Evolutionary conservation across 2,797 vertebrate species (phyloP).

Genomic region (Macropus fuliginosus): DNA sequence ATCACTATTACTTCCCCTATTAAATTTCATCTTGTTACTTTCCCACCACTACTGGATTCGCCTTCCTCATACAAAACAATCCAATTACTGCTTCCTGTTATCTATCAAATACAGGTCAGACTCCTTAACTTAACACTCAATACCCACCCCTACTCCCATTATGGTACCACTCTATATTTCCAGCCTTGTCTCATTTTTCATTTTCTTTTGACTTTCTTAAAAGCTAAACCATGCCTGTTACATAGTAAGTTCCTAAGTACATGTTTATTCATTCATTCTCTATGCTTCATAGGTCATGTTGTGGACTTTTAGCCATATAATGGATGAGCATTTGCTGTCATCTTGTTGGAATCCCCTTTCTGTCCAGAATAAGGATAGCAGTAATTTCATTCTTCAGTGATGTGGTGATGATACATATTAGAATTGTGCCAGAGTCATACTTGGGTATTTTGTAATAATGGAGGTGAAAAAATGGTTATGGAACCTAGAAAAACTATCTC

Average conservation of each 20-base stretch:
- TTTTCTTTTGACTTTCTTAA: not conserved
- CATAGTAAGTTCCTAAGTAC: not conserved
- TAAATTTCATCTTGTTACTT: not conserved
- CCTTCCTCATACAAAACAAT: not conserved
- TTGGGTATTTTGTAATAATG: not conserved
- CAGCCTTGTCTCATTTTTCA: not conserved
- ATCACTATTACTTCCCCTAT: slow-evolving; percentile 2
- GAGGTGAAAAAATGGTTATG: not conserved
- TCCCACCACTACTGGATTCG: not conserved
- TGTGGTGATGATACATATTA: not conserved
- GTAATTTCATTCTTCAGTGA: not conserved
- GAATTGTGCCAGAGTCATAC: not conserved
- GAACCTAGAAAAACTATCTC: not conserved
- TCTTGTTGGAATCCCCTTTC: not conserved
- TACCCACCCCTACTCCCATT: not conserved
- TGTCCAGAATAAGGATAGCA: not conserved
- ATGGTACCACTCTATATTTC: not conserved
- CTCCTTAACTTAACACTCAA: not conserved
- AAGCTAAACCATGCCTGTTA: not conserved
- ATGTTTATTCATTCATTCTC: not conserved
- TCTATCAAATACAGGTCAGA: not conserved
- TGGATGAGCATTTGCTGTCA: not conserved
- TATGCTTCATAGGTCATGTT: not conserved
- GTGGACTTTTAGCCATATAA: not conserved
- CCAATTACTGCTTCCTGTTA: not conserved